Percentiles rank a stretch among this genome's conserved stretches.
Evolutionary conservation across 2,888 invertebrate species (phyloP).

Genomic region (Andrena trimmerana): DNA sequence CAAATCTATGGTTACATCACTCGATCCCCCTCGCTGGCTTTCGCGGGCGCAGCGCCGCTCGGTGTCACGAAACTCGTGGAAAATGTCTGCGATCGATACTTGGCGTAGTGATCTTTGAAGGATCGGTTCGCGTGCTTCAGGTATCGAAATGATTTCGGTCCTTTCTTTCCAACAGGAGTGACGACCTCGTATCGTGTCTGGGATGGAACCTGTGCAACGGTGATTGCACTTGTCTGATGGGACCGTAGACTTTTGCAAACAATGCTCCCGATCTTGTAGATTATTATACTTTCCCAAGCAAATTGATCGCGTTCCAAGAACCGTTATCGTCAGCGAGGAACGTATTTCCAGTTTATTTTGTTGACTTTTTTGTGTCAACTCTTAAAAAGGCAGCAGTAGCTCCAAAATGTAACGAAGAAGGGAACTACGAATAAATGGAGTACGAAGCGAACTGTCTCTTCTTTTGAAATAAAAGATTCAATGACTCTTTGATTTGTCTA

Average conservation of each 20-base stretch:
- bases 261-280: neutral
- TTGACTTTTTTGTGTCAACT: neutral
- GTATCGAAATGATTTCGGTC: too few species aligned
- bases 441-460: too few species aligned
- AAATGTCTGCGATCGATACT: neutral
- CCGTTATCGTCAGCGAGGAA: neutral
- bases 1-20: conserved; percentile 33
- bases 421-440: too few species aligned
- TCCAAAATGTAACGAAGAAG: too few species aligned
- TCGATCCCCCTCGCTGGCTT: conserved; percentile 24
- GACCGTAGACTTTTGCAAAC: too few species aligned
- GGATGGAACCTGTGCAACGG: too few species aligned
- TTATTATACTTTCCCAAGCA: neutral
- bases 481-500: neutral
- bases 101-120: too few species aligned
- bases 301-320: conserved; percentile 13
- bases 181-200: too few species aligned
- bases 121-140: too few species aligned
- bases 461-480: neutral
- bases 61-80: neutral
- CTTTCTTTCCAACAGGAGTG: too few species aligned
- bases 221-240: too few species aligned
- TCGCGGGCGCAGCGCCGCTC: neutral
- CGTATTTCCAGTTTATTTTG: neutral
- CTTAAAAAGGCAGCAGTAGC: too few species aligned